Base-by-base conservation (phyloP, 2,113 vertebrate genomes). In the Chamaea fasciata region DNA sequence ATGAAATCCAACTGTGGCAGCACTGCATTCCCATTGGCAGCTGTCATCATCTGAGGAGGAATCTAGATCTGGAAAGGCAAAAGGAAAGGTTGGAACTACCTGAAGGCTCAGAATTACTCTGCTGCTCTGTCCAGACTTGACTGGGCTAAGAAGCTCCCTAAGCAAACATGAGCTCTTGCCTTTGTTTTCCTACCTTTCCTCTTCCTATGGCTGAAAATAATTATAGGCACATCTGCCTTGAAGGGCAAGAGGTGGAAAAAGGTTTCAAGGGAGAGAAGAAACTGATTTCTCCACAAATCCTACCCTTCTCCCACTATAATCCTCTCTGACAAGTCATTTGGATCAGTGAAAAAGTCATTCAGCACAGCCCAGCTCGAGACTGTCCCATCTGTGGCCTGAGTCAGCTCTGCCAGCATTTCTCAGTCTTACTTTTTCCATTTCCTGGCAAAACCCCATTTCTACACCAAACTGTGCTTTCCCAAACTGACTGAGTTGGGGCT, bases 41-140 rank as follows among this genome's bases (percentile, higher is more conserved):
- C 37, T 12, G 1, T 5, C 60, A 68, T 15, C 70, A 9, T 20
- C 92, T 13, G 1, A 64, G 50, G 57, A 77, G 55, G 39, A 57
- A 69, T 7, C 52, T 93, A 97, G 75, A 96, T 82, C 97, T 97
- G 97, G 53, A 95, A 95, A 95, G 79, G 94, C 69, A 93, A 92
- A 50, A 83, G 52, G 26, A 44, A 35, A 87, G 8, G 63, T 10
- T 75, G n/a, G 16, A 87, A 24, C 2, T 0, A 6, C 19, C 13
- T 3, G 37, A 23, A 46, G 59, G 73, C 27, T 68, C 67, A n/a
- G 57, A 23, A 7, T 2, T 2, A 55, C 42, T 63, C 7, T 47
- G 26, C 37, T 70, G 13, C 22, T 16, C 42, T 20, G 44, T 18
- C 7, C 49, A 60, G 44, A 21, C 35, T 6, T 2, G 39, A 42